phyloP scores from a whole-genome alignment of 2,113 vertebrate species.

The Apteryx owenii region DNA sequence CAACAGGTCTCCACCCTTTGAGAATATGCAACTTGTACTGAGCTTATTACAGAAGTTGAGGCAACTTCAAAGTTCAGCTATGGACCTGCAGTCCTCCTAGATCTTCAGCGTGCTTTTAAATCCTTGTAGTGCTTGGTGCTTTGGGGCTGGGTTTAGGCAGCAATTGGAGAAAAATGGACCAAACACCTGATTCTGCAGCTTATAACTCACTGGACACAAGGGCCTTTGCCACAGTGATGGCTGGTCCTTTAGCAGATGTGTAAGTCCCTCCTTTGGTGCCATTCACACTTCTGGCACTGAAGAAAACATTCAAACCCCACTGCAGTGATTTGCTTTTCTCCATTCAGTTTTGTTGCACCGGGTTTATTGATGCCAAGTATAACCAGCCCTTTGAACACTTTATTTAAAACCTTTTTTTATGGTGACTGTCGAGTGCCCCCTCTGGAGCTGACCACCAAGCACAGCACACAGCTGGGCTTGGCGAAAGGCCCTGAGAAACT shows the following conservation, averaged over 20 bases:
- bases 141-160: not conserved
- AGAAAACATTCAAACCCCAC: not conserved
- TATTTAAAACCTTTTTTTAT: not conserved
- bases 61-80: not conserved
- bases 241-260: not conserved
- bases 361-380: not conserved
- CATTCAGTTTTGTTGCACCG: not conserved
- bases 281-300: not conserved
- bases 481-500: constrained; percentile 39
- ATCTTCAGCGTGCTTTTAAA: not conserved
- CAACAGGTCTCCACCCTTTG: not conserved
- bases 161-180: not conserved
- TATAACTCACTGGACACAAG: not conserved
- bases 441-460: not conserved
- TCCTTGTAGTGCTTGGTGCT: not conserved
- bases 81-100: not conserved
- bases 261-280: not conserved
- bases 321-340: not conserved
- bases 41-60: not conserved
- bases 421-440: not conserved
- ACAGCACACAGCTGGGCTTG: not conserved
- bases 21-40: not conserved
- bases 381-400: not conserved
- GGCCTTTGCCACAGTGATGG: not conserved
- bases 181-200: not conserved